Percentiles rank a stretch among this genome's conserved stretches.
Conservation (phyloP, 2,888 invertebrate species). For the Archips crataeganus region DNA sequence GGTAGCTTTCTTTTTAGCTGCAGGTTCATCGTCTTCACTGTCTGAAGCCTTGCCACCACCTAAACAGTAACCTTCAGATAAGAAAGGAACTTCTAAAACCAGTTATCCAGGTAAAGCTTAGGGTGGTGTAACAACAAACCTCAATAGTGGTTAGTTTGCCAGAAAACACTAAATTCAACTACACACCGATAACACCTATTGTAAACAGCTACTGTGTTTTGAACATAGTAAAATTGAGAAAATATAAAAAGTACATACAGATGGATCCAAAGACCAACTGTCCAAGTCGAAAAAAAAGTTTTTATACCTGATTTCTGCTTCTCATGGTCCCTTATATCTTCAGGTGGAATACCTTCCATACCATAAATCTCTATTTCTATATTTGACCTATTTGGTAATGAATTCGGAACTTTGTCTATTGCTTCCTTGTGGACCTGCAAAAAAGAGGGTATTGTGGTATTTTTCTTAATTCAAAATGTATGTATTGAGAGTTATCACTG, state of each 20-base stretch:
- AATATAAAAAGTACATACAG: constrained; percentile 76
- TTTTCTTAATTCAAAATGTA: not conserved
- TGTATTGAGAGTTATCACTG: not conserved
- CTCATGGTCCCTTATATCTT: constrained; percentile 97
- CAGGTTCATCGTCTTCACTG: constrained; percentile 94
- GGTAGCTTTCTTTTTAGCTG: constrained; percentile 90
- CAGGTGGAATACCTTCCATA: constrained; percentile 99
- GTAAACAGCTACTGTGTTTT: constrained; percentile 64
- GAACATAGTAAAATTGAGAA: constrained; percentile 62
- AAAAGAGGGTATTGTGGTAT: constrained; percentile 43
- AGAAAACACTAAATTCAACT: constrained; percentile 61
- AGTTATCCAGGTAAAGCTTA: constrained; percentile 14
- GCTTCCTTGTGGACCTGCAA: constrained; percentile 99
- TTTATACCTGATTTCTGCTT: constrained; percentile 90
- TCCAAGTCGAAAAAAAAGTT: constrained; percentile 58
- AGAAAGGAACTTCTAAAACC: not conserved
- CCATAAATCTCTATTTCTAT: constrained; percentile 99
- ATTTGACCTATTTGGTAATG: constrained; percentile 98
- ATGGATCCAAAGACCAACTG: constrained; percentile 67
- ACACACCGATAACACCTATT: constrained; percentile 72
- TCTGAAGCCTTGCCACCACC: constrained; percentile 90
- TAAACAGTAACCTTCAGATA: constrained; percentile 56
- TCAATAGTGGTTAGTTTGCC: constrained; percentile 45
- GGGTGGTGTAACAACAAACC: constrained; percentile 38
- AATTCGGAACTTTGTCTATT: constrained; percentile 99